Evolutionary conservation across 2,113 vertebrate species (phyloP).

Genomic region (Dermatemys mawii): DNA sequence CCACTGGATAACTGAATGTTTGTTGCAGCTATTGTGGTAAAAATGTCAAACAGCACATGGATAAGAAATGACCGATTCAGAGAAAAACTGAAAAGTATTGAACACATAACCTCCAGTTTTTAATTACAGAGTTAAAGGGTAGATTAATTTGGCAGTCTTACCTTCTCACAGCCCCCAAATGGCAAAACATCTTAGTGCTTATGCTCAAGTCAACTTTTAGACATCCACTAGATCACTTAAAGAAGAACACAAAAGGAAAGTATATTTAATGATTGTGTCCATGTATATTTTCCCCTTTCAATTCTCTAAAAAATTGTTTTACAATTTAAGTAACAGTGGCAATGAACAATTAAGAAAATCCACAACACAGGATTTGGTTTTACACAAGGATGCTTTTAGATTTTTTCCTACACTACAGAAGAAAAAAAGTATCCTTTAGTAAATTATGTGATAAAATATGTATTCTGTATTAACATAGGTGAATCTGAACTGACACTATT

Average conservation of each 20-base stretch:
- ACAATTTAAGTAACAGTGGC: neutral
- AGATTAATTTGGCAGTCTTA: constrained; percentile 51
- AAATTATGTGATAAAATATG: neutral
- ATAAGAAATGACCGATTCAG: neutral
- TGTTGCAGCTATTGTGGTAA: neutral
- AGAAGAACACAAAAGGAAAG: neutral
- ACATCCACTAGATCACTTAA: constrained; percentile 65
- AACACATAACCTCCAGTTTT: neutral
- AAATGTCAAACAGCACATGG: neutral
- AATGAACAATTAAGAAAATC: neutral
- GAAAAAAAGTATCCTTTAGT: neutral
- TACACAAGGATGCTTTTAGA: neutral
- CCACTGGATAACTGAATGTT: neutral
- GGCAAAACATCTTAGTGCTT: constrained; percentile 78
- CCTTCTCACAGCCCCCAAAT: constrained; percentile 74
- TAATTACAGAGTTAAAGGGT: neutral
- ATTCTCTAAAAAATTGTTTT: neutral
- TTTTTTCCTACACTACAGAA: neutral
- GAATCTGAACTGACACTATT: neutral
- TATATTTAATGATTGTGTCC: neutral
- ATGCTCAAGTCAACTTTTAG: constrained; percentile 40
- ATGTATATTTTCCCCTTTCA: neutral
- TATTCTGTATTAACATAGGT: neutral
- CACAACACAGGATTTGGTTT: neutral
- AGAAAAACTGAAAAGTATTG: neutral